Percentiles rank a stretch among this genome's conserved stretches.
Evolutionary conservation across 1,140 invertebrate genomes (phyloP).

Genomic region (Formica selysi): DNA sequence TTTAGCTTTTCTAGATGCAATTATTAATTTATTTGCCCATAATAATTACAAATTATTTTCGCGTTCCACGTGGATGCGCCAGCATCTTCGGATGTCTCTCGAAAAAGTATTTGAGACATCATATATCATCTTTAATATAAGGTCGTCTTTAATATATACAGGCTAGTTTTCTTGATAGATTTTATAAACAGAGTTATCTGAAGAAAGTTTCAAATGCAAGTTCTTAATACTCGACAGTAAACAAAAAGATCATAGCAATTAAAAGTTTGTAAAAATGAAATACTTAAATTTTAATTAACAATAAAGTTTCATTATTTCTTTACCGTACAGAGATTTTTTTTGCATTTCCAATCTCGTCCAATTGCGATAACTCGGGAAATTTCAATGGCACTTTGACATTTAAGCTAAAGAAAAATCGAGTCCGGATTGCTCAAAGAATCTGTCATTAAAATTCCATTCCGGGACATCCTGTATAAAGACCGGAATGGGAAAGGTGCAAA

Average conservation of each 20-base stretch:
- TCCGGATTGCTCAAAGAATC: slow-evolving; percentile 5
- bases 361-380: not conserved
- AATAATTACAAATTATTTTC: no score
- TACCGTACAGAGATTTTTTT: not conserved
- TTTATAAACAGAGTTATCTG: not conserved
- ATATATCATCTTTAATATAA: not conserved
- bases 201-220: not conserved
- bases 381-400: slow-evolving; percentile 45
- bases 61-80: no score
- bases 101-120: not conserved
- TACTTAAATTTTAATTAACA: slow-evolving; percentile 9
- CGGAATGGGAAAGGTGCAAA: slow-evolving; percentile 6
- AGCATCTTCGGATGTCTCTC: no score
- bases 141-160: not conserved
- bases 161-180: not conserved
- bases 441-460: slow-evolving; percentile 36
- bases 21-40: no score
- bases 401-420: slow-evolving; percentile 44
- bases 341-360: not conserved
- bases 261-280: slow-evolving; percentile 35
- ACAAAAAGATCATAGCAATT: slow-evolving; percentile 6
- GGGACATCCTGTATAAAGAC: slow-evolving; percentile 23
- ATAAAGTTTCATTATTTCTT: slow-evolving; percentile 12
- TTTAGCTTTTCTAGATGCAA: no score
- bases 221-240: slow-evolving; percentile 6